Evolutionary conservation across 2,113 vertebrate genomes (phyloP), one percentile per base, ranked within the genome.

Genomic region (Eulacestoma nigropectus): DNA sequence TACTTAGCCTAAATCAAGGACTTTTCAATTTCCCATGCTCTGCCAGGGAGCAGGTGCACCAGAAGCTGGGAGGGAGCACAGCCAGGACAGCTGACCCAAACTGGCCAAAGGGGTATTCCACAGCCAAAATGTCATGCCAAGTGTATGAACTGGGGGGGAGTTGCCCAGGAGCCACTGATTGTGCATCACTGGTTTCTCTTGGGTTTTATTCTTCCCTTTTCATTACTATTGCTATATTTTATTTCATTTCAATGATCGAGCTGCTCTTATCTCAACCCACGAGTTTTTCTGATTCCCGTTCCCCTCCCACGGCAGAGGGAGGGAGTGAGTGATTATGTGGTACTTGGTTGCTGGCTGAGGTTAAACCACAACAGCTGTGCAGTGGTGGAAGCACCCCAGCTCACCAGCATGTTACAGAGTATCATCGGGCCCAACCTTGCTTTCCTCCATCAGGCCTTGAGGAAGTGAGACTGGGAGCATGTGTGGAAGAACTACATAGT

Each of bases 241-340:
- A 32, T 8, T 56, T 62, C 0, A 16, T 30, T 62, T 63, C 32
- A 20, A 11, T 56, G 35, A 11, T 7, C 20, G 10, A 29, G 23
- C 7, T 16, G 10, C 29, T 19, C n/a, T 41, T 90, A 23, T 5
- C n/a, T 60, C 11, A 56, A 8, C 32, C 15, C 8, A 1, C 33
- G 35, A 9, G 35, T 23, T 49, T 32, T 49, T 49, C 35, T 33
- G 14, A 14, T 33, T 33, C 21, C 9, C 4, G 7, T 37, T 69
- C 10, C 35, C 35, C 29, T 32, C 9, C 35, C 11, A 2, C 3
- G 0, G 6, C 3, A 6, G 41, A 46, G n/a, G 37, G 33, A 60
- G 33, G 26, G 60, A 19, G 8, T 4, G 55, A 18, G 41, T 49
- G 21, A 3, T 20, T 35, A 0, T 5, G n/a, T 6, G 30, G 47